phyloP scores from a whole-genome alignment of 2,113 vertebrate genomes.

The Sander vitreus region DNA sequence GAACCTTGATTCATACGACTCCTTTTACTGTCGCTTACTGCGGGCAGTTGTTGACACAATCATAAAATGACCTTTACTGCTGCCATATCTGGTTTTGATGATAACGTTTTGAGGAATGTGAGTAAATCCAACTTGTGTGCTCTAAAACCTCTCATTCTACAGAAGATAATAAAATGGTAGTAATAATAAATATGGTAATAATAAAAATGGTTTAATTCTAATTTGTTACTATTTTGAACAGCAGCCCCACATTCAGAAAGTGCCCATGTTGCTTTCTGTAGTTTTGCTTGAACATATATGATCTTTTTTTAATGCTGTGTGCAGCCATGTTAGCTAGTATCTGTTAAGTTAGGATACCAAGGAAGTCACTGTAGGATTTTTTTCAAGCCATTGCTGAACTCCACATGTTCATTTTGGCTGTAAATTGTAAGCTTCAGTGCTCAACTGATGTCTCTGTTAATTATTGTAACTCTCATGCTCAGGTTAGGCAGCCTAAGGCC shows the following conservation, averaged over 20 bases:
- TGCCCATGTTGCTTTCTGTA: constrained; percentile 1
- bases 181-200: not conserved
- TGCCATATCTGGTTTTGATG: not conserved
- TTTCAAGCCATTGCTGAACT: not conserved
- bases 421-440: constrained; percentile 24
- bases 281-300: constrained; percentile 13
- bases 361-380: not conserved
- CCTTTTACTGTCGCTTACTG: constrained; percentile 8
- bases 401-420: constrained; percentile 9
- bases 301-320: not conserved
- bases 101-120: not conserved
- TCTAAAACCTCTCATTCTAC: not conserved
- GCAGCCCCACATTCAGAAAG: not conserved
- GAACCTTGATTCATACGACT: not conserved
- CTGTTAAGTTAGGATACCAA: not conserved
- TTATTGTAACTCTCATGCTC: constrained; percentile 49
- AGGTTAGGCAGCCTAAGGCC: constrained; percentile 46
- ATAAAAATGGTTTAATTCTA: constrained; percentile 2
- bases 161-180: not conserved
- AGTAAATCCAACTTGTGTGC: not conserved
- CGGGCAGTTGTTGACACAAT: not conserved
- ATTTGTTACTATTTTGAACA: constrained; percentile 14
- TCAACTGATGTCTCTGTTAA: constrained; percentile 50
- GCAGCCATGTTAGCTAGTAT: not conserved
- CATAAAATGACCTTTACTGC: not conserved